Evolutionary conservation across 2,113 vertebrate species (phyloP), one percentile per base, ranked within the genome.

Genomic region (Chionomys nivalis): DNA sequence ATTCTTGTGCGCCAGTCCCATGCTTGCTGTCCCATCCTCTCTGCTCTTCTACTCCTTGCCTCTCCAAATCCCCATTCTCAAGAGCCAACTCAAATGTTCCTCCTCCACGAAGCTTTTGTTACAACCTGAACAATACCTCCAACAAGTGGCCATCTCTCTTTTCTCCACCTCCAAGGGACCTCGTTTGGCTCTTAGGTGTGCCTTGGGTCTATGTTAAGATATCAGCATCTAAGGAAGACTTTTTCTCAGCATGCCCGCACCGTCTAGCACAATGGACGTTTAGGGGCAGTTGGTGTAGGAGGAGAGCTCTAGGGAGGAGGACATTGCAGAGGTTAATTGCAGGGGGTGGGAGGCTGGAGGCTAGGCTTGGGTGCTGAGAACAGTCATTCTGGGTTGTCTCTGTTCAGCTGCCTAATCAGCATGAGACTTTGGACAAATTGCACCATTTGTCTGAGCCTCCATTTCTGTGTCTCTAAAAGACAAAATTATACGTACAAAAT

Each of bases 381-480:
- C 31, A 12, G 19, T 63, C 19, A 21, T 19, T 16, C 33, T 42
- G 33, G 63, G n/a, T 85, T 86, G 61, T 79, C 42, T 90, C 66
- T 79, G 44, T 16, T 88, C 49, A 68, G 72, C 24, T 75, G 63
- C 31, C 90, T 73, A 9, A n/a, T 85, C 68, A 12, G 14, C 55
- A 31, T 75, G 77, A 85, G 49, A 86, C 42, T 49, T 55, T 47
- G 44, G 66, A 52, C 63, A 93, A 42, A 31, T 94, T 83, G 47
- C 8, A 87, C 36, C 12, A 66, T 11, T 28, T 76, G 61, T 73
- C 86, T 92, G 7, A 87, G 33, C n/a, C 73, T 95, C 77, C 31
- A 55, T 86, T 63, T 94, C 88, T 94, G 78, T 96, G 36, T 89
- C 92, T 75, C 65, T 78, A 75, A 93, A 89, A 87, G 52, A 52